Evolutionary conservation across 2,888 invertebrate species (phyloP).

Genomic region (Coelopa pilipes): DNA sequence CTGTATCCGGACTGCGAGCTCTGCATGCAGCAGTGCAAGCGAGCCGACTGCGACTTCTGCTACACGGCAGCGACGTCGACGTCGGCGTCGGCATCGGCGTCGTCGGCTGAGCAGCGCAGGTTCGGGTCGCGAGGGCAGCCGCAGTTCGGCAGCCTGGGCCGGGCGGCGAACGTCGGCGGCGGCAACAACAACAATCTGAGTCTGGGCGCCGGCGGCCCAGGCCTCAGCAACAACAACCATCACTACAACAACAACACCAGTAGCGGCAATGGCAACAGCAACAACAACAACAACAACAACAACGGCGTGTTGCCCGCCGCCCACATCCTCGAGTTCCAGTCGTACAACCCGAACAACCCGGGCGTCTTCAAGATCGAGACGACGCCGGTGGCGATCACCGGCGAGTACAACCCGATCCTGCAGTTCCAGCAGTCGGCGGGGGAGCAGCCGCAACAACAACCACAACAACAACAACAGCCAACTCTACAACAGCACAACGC

Average conservation of each 20-base stretch:
- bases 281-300: conserved; percentile 17
- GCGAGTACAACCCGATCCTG: conserved; percentile 65
- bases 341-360: conserved; percentile 67
- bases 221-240: neutral
- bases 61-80: conserved; percentile 41
- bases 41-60: conserved; percentile 64
- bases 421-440: conserved; percentile 60
- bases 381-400: conserved; percentile 66
- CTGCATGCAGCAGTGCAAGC: conserved; percentile 65
- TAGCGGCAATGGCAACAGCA: conserved; percentile 2
- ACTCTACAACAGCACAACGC: conserved; percentile 39
- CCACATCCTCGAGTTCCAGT: conserved; percentile 66
- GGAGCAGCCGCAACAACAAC: conserved; percentile 38
- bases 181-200: conserved; percentile 21
- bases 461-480: conserved; percentile 24
- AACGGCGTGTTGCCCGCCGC: conserved; percentile 50
- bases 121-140: conserved; percentile 35
- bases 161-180: conserved; percentile 40
- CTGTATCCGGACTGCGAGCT: conserved; percentile 63
- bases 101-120: conserved; percentile 34
- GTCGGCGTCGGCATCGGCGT: conserved; percentile 8
- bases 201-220: neutral
- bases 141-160: conserved; percentile 47
- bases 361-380: conserved; percentile 67
- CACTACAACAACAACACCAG: neutral